These are phyloP conservation scores for Drosophila flavopinicola DNA, from an alignment of 2,888 invertebrate genomes.

Conservation along the genomic window DNA sequence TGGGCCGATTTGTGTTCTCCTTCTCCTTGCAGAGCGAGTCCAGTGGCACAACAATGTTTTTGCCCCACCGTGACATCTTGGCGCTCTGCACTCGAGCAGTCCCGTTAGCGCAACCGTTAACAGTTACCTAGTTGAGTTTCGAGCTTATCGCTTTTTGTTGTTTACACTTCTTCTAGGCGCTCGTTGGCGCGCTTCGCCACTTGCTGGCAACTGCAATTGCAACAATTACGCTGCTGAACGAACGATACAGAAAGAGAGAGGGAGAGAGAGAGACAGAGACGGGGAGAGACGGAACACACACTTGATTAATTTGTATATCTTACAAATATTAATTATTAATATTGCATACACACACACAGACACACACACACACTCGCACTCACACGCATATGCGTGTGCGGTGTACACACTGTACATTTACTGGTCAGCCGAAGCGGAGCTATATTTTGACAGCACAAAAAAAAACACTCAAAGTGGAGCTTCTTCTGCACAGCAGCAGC, in stretches of 20 bases:
- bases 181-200: conserved; percentile 28
- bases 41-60: conserved; percentile 88
- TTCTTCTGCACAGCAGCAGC: conserved; percentile 20
- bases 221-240: conserved; percentile 44
- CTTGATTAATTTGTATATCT: conserved; percentile 12
- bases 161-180: background rate
- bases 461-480: conserved; percentile 25
- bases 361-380: background rate
- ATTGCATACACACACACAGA: conserved; percentile 2
- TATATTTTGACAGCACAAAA: conserved; percentile 10
- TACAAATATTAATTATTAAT: background rate
- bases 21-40: conserved; percentile 88
- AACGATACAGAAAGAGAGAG: conserved; percentile 5
- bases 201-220: conserved; percentile 45
- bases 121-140: conserved; percentile 9
- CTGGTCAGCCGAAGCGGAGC: no score
- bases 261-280: background rate
- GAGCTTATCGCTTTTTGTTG: background rate
- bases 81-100: background rate
- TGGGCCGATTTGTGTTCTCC: conserved; percentile 93
- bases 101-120: conserved; percentile 3
- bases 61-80: conserved; percentile 88
- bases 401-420: conserved; percentile 1
- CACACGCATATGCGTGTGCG: background rate
- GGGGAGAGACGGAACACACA: conserved; percentile 1